These are phyloP conservation scores for Elysia chlorotica DNA, from an alignment of 1,140 invertebrate species.

Conservation along the genomic window DNA sequence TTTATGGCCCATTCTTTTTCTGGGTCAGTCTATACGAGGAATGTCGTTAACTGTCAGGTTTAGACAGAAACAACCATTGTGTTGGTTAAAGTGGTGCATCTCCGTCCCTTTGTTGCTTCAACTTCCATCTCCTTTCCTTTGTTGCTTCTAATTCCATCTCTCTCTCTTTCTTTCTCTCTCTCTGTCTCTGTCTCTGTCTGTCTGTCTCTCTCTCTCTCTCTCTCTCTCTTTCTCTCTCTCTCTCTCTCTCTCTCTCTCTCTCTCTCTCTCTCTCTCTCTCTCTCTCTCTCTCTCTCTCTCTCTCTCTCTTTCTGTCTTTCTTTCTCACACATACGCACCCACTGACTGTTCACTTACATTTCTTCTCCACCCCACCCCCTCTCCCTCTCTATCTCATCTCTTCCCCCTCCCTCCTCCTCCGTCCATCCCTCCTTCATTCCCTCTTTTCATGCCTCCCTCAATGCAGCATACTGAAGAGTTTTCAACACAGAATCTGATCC, in stretches of 20 bases:
- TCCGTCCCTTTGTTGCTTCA: no score
- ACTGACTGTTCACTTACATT: background rate
- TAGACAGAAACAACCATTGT: no score
- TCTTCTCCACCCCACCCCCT: background rate
- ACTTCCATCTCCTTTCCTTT: no score
- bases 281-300: constrained; percentile 14
- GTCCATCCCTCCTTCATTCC: background rate
- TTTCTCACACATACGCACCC: background rate
- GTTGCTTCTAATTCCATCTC: no score
- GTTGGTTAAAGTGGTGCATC: no score
- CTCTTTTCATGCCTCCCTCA: constrained; percentile 1
- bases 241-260: background rate
- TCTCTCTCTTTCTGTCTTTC: constrained; percentile 14
- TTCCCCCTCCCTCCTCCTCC: background rate
- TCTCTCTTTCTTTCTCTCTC: constrained; percentile 11
- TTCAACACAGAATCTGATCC: no score
- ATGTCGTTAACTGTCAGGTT: no score
- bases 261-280: constrained; percentile 20
- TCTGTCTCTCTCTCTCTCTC: constrained; percentile 22
- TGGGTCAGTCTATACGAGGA: no score
- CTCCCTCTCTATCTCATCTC: background rate
- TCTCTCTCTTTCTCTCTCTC: constrained; percentile 14
- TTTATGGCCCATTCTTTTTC: no score
- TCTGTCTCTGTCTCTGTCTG: constrained; percentile 12
- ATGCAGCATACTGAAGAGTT: no score